Conservation (phyloP, 30 jellyfish, hydroid and myxozoan species). For the Clytia hemisphaerica region DNA sequence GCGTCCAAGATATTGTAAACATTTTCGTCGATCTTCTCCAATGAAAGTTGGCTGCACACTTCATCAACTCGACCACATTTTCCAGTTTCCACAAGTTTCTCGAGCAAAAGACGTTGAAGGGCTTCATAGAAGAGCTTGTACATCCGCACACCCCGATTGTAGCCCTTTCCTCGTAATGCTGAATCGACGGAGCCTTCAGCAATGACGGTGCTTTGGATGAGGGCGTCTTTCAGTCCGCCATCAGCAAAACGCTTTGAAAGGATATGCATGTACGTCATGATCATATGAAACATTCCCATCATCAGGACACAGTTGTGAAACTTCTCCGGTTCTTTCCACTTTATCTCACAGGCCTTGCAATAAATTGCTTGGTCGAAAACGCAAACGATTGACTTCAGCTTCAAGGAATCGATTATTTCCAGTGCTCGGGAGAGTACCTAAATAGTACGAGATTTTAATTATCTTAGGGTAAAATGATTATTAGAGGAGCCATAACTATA, state of each 20-base stretch:
- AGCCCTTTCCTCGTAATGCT: slow-evolving; percentile 30
- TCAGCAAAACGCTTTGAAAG: slow-evolving; percentile 25
- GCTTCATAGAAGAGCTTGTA: slow-evolving; percentile 45
- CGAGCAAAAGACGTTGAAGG: slow-evolving; percentile 1
- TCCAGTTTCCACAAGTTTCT: no score
- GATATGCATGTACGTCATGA: slow-evolving; percentile 30
- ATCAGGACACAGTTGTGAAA: slow-evolving; percentile 34
- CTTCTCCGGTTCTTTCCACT: slow-evolving; percentile 27
- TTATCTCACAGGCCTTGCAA: slow-evolving; percentile 40
- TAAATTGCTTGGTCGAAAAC: slow-evolving; percentile 57
- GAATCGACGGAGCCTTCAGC: slow-evolving; percentile 57
- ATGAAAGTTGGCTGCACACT: no score
- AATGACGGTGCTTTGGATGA: slow-evolving; percentile 33
- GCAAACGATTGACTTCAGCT: slow-evolving; percentile 36
- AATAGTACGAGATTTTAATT: no score
- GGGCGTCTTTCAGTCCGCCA: slow-evolving; percentile 40
- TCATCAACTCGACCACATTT: no score
- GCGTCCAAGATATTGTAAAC: no score
- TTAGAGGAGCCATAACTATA: no score
- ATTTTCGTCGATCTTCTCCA: no score
- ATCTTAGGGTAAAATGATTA: no score
- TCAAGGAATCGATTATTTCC: slow-evolving; percentile 28
- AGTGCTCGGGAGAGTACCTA: no score
- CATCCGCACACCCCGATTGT: slow-evolving; percentile 44
- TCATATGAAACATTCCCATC: slow-evolving; percentile 42